Evolutionary conservation across 1,140 invertebrate genomes (phyloP), one percentile per base, ranked within the genome.

Genomic region (Venustaconcha ellipsiformis): DNA sequence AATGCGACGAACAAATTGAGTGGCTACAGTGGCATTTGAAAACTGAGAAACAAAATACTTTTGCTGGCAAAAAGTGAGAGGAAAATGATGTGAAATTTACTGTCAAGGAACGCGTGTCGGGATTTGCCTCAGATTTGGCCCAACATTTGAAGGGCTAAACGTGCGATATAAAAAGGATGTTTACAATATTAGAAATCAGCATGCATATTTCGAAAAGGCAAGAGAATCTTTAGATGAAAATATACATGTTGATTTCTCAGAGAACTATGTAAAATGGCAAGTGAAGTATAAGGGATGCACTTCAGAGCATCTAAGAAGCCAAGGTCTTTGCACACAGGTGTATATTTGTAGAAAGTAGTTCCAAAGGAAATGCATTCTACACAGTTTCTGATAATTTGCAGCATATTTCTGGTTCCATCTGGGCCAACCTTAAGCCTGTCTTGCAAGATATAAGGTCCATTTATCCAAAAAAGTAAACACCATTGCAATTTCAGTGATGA

Each of bases 221-320:
- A 17, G 56, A 73, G 64, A 66, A 63, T n/a, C 18, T 14, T 37
- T 77, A 15, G 37, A 56, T 8, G 55, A 75, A 12, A 73, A 55
- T 57, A 78, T 82, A 8, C 78, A 80, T 55, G 69, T 79, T 48
- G 75, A 82, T 48, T 80, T 78, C 55, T 69, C 71, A 17, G 80
- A 83, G 72, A 83, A 83, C 74, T 78, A 79, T 64, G 59, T 30
- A 76, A 78, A 67, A 12, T 76, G 12, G 18, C 2, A 12, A 23
- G 37, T 15, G 74, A 81, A 74, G 62, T 79, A 1, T 76, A 82
- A 66, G 58, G 69, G 37, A 78, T 79, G 77, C 79, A 83, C 60
- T 82, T 80, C 57, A 76, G 79, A 57, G 79, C 68, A 15, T 78
- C 76, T 17, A 74, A 79, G 58, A 73, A 72, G n/a, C 76, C 78